A percentile compares a stretch with the other conserved stretches of the same genome.
Conservation (phyloP, 1,140 invertebrate genomes). For the Pararge aegeria region DNA sequence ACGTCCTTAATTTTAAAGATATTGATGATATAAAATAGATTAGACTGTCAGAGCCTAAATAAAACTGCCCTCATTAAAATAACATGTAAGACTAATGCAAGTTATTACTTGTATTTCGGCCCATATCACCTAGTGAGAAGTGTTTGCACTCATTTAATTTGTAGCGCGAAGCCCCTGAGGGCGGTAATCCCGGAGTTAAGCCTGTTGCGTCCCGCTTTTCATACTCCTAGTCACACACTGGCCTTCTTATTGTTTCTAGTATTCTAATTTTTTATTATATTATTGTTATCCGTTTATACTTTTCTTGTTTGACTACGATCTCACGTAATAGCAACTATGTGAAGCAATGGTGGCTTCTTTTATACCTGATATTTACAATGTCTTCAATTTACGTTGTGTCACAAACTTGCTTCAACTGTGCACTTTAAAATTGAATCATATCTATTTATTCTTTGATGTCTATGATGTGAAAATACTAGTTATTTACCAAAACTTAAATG, state of each 20-base stretch:
- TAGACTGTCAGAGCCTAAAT: too few relatives aligned
- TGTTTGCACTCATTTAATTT: conserved; percentile 73
- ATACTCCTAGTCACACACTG: conserved; percentile 6
- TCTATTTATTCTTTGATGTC: too few relatives aligned
- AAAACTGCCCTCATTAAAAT: too few relatives aligned
- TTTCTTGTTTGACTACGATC: neutral
- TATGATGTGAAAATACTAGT: too few relatives aligned
- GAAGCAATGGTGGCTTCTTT: too few relatives aligned
- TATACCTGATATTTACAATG: too few relatives aligned
- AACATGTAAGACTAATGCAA: neutral
- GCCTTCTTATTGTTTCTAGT: conserved; percentile 9
- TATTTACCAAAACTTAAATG: too few relatives aligned
- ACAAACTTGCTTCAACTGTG: too few relatives aligned
- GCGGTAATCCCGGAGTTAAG: conserved; percentile 69
- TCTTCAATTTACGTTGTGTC: too few relatives aligned
- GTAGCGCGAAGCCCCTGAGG: conserved; percentile 67
- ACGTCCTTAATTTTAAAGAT: too few relatives aligned
- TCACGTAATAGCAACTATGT: neutral
- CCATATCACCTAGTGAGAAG: conserved; percentile 27
- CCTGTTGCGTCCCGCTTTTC: conserved; percentile 64
- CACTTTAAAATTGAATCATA: too few relatives aligned
- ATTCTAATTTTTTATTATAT: conserved; percentile 4
- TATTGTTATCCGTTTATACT: neutral
- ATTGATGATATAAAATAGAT: too few relatives aligned
- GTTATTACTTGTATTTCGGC: conserved; percentile 37